These are phyloP conservation scores for Gila orcuttii DNA, from an alignment of 2,113 vertebrate species.

Conservation along the genomic window DNA sequence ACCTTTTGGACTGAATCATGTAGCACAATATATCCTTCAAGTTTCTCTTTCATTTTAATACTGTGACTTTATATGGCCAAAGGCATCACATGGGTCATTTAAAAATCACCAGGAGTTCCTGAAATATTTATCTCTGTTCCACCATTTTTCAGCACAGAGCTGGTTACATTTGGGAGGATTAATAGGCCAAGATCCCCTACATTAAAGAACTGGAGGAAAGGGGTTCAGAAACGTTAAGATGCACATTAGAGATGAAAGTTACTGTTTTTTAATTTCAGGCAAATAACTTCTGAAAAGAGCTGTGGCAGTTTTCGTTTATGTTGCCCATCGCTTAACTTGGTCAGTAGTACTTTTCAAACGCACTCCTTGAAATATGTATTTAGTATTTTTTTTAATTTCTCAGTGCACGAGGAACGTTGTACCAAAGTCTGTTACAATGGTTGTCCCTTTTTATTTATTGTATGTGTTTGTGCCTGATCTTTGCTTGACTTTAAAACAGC, in stretches of 20 bases:
- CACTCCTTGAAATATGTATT: not conserved
- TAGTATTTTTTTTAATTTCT: not conserved
- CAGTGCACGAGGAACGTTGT: not conserved
- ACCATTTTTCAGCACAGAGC: constrained; percentile 6
- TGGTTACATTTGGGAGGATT: not conserved
- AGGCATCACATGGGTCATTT: constrained; percentile 37
- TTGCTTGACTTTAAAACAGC: not conserved
- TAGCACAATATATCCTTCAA: not conserved
- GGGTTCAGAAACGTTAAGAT: not conserved
- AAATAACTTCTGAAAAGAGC: not conserved
- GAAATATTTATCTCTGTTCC: constrained; percentile 29
- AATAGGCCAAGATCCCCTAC: not conserved
- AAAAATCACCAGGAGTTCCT: constrained; percentile 34
- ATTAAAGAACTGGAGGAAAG: not conserved
- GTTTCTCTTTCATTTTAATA: constrained; percentile 38
- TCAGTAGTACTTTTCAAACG: constrained; percentile 13
- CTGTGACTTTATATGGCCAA: constrained; percentile 8
- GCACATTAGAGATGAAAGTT: not conserved
- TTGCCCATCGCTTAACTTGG: not conserved
- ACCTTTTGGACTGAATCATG: constrained; percentile 68
- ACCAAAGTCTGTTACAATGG: not conserved
- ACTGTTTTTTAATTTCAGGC: constrained; percentile 19
- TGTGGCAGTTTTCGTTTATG: not conserved
- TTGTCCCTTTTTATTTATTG: constrained; percentile 16
- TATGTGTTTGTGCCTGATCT: not conserved